Evolutionary conservation across 2,113 vertebrate species (phyloP).

Genomic region (Peromyscus maniculatus): DNA sequence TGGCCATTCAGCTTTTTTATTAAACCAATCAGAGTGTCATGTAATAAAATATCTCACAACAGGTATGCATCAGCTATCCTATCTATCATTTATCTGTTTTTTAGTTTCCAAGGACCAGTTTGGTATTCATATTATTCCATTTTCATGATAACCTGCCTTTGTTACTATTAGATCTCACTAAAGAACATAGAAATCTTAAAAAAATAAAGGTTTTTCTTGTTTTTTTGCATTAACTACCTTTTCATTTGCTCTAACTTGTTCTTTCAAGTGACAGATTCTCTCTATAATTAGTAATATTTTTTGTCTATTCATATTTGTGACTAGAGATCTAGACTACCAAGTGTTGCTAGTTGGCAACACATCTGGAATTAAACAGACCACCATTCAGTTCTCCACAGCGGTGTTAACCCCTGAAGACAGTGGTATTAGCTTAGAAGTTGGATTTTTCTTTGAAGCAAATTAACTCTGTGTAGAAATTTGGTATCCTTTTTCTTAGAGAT

Average conservation of each 20-base stretch:
- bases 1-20: no score
- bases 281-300: not conserved
- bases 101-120: constrained; percentile 4
- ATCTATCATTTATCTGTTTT: not conserved
- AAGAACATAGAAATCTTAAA: constrained; percentile 4
- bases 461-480: not conserved
- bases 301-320: constrained; percentile 18
- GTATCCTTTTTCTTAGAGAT: not conserved
- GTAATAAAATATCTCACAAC: no score
- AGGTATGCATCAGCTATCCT: not conserved
- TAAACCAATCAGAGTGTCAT: no score
- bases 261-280: not conserved
- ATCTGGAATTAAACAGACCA: constrained; percentile 8
- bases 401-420: not conserved
- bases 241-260: constrained; percentile 28
- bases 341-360: not conserved
- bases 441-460: not conserved
- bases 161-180: constrained; percentile 31
- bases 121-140: constrained; percentile 14
- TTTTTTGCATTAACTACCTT: not conserved
- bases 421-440: not conserved
- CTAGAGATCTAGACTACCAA: constrained; percentile 12
- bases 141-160: constrained; percentile 24
- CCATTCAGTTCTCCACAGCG: not conserved
- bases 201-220: not conserved